A percentile compares a stretch with the other conserved stretches of the same genome.
phyloP scores from a whole-genome alignment of 2,888 invertebrate species.

The Heliconius erato region DNA sequence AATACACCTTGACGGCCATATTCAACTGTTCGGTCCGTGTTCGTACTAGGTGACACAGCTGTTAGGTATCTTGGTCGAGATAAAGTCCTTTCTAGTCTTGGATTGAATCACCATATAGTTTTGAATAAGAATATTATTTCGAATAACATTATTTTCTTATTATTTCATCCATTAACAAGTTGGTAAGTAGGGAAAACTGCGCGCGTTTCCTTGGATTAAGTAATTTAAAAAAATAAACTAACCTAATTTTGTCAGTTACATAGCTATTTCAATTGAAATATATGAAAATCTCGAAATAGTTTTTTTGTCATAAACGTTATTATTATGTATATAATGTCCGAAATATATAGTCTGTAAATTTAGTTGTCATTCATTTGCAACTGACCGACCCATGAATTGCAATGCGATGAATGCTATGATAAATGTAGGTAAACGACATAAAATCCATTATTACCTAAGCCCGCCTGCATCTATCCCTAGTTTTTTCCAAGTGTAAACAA shows the following conservation, averaged over 20 bases:
- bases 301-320: neutral
- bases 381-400: too few relatives aligned
- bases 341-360: too few relatives aligned
- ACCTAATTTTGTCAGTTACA: neutral
- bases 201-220: too few relatives aligned
- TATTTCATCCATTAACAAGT: neutral
- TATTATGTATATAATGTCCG: neutral
- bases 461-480: too few relatives aligned
- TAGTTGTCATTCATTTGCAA: too few relatives aligned
- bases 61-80: neutral
- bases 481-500: too few relatives aligned
- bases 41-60: neutral
- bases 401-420: too few relatives aligned
- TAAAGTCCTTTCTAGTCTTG: neutral
- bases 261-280: neutral
- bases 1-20: neutral
- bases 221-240: neutral
- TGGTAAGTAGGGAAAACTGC: neutral
- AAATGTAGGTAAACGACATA: too few relatives aligned
- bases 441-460: too few relatives aligned
- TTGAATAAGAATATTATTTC: neutral
- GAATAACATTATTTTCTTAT: neutral
- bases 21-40: neutral
- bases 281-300: neutral
- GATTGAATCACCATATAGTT: neutral